Base-by-base conservation (phyloP, 2,888 invertebrate species). In the Xanthorhoe designata region DNA sequence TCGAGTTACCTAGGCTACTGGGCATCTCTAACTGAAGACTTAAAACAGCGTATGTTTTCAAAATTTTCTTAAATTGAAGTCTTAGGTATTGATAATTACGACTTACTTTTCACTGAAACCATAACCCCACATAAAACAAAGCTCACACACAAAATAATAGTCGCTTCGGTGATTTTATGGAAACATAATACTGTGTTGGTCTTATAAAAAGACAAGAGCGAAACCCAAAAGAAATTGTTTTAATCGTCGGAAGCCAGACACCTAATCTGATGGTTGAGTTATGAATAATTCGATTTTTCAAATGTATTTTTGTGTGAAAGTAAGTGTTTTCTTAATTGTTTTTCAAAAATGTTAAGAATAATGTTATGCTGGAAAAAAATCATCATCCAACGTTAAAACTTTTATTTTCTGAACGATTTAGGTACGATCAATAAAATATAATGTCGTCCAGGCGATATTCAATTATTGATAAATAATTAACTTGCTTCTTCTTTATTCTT, bases 1-100 rank as follows among this genome's bases (percentile, higher is more conserved):
- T 93, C 91, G 82, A 85, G 88, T 93, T 93, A 93, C 93, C 92
- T 92, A 93, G 92, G 93, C 93, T 92, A 92, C 93, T 92, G 93
- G 92, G 88, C 90, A 91, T 89, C 86, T 78, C 76, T 75, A 68
- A 63, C 64, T 63, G 64, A 59, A 70, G 60, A 59, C 52, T 45
- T 51, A 65, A 80, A 88, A 84, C 61, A 82, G 57, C 74, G 47
- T 79, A 88, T 82, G 68, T 61, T 59, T 47, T 64, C 29, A 24
- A 10, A 9, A 7, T 10, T 15, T 57, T 51, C 49, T n/a, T 57
- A 42, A 81, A 76, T 77, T 55, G 64, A 50, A 38, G 66, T 79
- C 72, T 69, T 81, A 78, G 64, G 53, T 0, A 19, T 47, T 54
- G 32, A 10, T 1, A 0, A 1, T 60, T 73, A 84, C 75, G 75